Base-by-base conservation (phyloP, 2,888 invertebrate genomes). In the Scaptomyza caliginosa region DNA sequence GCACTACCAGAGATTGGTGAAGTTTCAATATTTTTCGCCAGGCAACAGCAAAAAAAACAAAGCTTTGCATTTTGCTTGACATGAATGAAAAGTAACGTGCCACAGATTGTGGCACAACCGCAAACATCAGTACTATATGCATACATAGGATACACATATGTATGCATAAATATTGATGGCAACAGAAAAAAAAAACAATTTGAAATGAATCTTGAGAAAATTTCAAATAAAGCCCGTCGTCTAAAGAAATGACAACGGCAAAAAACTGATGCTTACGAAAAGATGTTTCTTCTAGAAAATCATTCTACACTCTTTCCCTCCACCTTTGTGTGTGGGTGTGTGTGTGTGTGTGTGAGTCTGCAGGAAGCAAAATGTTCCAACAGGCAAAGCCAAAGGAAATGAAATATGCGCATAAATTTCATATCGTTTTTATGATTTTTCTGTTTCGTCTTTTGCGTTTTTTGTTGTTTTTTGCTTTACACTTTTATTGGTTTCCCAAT, bases 331-430 rank as follows among this genome's bases (percentile, higher is more conserved):
- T 19, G 17, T 26, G 24, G 26, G 13, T n/a, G 30, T 30, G 30
- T 46, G 13, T 6, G 5, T 19, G 8, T 42, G 51, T 10, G 59
- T 13, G 19, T 19, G 8, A n/a, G 19, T 10, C 5, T 10, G 13
- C 23, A 46, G 10, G 59, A 69, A 62, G 62, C 50, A 56, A n/a
- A 39, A 49, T 19, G 26, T 50, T 58, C 45, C 52, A 62, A 65
- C 52, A 52, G 63, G 56, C 65, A 69, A 58, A 60, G 65, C 75
- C 43, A 83, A 77, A 75, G 73, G 79, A 87, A 85, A 85, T 80
- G 80, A 83, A 85, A 85, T 83, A 83, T 85, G 83, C 85, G 83
- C 83, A 83, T 85, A 83, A 85, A 85, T 83, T 83, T 83, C 77
- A 83, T 85, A 85, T 83, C 83, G 80, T 81, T 83, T 85, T 85